Evolutionary conservation across 2,113 vertebrate genomes (phyloP).

Genomic region (Tupaia chinensis): DNA sequence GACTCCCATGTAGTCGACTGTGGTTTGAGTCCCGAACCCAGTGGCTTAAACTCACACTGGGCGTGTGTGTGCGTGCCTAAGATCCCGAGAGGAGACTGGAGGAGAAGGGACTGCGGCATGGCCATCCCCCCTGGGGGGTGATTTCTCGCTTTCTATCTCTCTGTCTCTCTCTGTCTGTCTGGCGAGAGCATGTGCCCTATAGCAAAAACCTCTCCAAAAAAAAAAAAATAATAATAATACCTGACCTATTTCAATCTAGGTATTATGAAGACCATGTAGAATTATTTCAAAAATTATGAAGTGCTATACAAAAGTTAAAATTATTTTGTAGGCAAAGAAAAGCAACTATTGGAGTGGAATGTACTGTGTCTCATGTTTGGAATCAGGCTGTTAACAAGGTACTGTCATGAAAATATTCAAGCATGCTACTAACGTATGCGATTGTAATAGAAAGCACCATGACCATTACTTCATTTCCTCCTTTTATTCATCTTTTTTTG

Average conservation of each 20-base stretch:
- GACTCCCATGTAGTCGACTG: too few species aligned
- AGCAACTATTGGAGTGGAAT: background rate
- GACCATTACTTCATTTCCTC: background rate
- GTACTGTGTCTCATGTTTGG: background rate
- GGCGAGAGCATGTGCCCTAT: too few species aligned
- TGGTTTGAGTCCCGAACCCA: too few species aligned
- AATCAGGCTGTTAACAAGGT: background rate
- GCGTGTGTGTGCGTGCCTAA: too few species aligned
- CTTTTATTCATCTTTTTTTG: background rate
- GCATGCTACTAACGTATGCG: background rate
- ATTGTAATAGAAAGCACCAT: background rate
- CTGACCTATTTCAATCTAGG: background rate
- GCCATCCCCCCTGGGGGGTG: too few species aligned
- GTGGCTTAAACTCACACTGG: too few species aligned
- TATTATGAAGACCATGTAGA: background rate
- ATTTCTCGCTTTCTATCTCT: too few species aligned
- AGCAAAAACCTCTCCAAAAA: too few species aligned
- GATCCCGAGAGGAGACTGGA: too few species aligned
- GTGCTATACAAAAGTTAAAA: background rate
- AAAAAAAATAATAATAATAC: too few species aligned
- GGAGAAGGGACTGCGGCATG: too few species aligned
- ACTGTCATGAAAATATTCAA: background rate
- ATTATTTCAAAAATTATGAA: background rate
- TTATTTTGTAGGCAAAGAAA: background rate
- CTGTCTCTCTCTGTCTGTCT: too few species aligned